phyloP scores from a whole-genome alignment of 2,797 vertebrate species.

The Poecilia velifera region DNA sequence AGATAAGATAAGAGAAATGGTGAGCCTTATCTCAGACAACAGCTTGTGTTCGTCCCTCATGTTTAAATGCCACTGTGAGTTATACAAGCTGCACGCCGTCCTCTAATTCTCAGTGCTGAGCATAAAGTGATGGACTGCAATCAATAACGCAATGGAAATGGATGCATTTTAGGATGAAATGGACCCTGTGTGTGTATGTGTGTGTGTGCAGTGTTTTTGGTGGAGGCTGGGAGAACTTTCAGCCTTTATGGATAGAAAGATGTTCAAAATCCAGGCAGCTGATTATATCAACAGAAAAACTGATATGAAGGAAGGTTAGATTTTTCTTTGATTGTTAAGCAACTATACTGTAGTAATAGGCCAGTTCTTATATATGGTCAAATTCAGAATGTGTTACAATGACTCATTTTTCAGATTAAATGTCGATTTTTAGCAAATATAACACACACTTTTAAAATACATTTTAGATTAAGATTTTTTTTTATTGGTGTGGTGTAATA shows the following conservation, averaged over 20 bases:
- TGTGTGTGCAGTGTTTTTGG: neutral
- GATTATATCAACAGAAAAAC: neutral
- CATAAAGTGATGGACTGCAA: neutral
- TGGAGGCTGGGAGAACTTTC: neutral
- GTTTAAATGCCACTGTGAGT: slow-evolving; percentile 41
- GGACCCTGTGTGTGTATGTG: neutral
- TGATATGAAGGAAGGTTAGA: neutral
- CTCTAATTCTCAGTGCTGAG: neutral
- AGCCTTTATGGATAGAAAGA: neutral
- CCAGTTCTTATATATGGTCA: neutral
- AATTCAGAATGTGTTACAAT: neutral
- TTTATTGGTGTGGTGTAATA: neutral
- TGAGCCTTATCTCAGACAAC: slow-evolving; percentile 54
- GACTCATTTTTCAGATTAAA: neutral
- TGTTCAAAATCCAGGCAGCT: neutral
- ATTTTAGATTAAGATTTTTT: neutral
- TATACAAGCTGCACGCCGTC: slow-evolving; percentile 15
- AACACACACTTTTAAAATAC: neutral
- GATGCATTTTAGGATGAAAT: neutral
- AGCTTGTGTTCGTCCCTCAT: slow-evolving; percentile 40
- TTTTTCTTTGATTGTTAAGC: neutral
- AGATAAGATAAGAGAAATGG: slow-evolving; percentile 35
- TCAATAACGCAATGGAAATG: neutral
- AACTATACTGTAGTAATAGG: too few species aligned
- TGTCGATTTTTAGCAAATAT: neutral